Conservation (phyloP, 2,888 invertebrate genomes). For the Mesopsocus fuscifrons region DNA sequence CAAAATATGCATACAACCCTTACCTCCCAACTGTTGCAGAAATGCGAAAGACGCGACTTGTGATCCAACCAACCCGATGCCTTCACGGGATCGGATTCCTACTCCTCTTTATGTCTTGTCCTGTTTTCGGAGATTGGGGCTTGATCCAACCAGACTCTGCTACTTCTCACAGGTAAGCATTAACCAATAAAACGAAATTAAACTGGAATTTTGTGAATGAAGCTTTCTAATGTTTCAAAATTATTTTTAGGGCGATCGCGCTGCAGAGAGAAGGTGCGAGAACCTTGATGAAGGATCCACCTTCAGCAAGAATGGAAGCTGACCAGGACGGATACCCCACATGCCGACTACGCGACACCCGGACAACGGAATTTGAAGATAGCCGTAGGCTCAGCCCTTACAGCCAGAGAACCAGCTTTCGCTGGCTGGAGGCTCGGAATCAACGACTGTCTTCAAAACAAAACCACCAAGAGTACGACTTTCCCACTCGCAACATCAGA, state of each 20-base stretch:
- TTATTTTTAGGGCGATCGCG: not conserved
- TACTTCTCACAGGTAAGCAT: constrained; percentile 2
- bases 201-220: no score
- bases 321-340: no score
- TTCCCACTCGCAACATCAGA: no score
- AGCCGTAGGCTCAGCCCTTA: no score
- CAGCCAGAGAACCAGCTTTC: no score
- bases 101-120: constrained; percentile 14
- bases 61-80: constrained; percentile 13
- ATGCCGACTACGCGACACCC: no score
- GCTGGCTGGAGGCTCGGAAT: no score
- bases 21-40: no score
- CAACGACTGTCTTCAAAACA: not conserved
- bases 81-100: constrained; percentile 14
- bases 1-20: no score
- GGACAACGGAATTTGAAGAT: no score
- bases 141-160: constrained; percentile 11
- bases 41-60: constrained; percentile 15
- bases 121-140: constrained; percentile 13
- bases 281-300: not conserved
- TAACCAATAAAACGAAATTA: not conserved
- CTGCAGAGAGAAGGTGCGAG: not conserved
- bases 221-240: not conserved
- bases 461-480: not conserved
- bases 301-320: not conserved